phyloP scores from a whole-genome alignment of 2,797 vertebrate species.

The Eptatretus atami region DNA sequence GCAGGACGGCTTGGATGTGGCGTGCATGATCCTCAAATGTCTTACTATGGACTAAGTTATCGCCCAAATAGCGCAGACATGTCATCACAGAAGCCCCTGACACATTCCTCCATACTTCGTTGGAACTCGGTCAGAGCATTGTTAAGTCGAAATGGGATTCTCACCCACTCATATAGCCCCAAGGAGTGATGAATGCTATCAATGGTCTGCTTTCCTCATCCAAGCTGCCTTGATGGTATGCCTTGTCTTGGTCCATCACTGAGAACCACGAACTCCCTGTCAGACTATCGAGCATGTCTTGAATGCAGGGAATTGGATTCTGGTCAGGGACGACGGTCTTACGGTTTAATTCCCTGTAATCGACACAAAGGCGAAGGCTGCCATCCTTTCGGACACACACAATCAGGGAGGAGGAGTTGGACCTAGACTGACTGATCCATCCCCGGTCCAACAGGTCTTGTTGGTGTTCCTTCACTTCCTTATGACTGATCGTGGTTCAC shows the following conservation, averaged over 20 bases:
- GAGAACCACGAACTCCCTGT: background rate
- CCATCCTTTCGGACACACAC: background rate
- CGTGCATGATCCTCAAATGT: background rate
- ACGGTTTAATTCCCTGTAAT: background rate
- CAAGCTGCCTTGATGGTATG: background rate
- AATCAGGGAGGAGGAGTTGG: background rate
- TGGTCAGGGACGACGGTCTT: background rate
- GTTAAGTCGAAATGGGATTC: background rate
- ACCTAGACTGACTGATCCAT: background rate
- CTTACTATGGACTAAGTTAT: background rate
- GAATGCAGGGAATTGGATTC: background rate
- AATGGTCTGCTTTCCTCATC: background rate
- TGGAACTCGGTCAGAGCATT: background rate
- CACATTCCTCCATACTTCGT: background rate
- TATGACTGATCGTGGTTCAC: no score
- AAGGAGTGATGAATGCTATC: background rate
- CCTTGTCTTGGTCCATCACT: background rate
- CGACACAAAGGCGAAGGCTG: background rate
- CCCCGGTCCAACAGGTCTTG: background rate
- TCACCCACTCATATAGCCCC: constrained; percentile 2
- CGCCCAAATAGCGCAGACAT: background rate
- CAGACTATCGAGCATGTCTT: background rate
- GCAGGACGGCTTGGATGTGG: background rate
- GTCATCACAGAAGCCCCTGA: background rate
- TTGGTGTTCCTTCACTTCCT: background rate